Evolutionary conservation across 1,140 invertebrate species (phyloP), one percentile per base, ranked within the genome.

Genomic region (Anagrus nilaparvatae): DNA sequence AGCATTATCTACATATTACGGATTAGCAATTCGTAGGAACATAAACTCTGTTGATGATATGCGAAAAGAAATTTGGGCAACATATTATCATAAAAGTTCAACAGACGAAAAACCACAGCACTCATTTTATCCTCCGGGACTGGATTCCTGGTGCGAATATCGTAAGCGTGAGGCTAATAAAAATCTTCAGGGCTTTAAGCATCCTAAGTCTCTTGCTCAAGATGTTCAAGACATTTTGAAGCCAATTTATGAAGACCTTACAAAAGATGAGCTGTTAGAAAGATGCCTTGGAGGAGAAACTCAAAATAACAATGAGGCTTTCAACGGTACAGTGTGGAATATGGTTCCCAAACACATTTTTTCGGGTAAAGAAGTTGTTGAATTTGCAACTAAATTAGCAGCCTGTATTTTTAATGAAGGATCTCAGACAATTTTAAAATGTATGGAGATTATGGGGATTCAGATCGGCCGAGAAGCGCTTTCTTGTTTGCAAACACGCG

Each of bases 21-120:
- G 49, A 9, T 36, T 52, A 17, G 49, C 52, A 3, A 51, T 54
- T 19, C 43, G 47, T 32, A 40, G 46, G 18, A 48, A 54, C 25
- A 18, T 31, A 9, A 6, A 56, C 30, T 53, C 35, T 23, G 16
- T 49, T 17, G 43, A 39, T 28, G 40, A 46, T 14, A 54, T 56
- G 54, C 47, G 41, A 14, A 51, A 46, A n/a, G 47, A 43, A 20
- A 48, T 56, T 21, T 50, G 48, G 48, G 52, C 50, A 21, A 49
- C 41, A n/a, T 53, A 38, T 29, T 51, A 46, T 29, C 50, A 56
- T 27, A 49, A 47, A 36, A 41, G 45, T 32, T 54, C 54, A 7
- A 54, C 50, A 2, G 43, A 56, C 24, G 34, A 41, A 32, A 50
- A 54, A 13, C 51, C 49, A 12, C 36, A 41, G 28, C 51, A 54